Percentiles rank a stretch among this genome's conserved stretches.
Conservation (phyloP, 2,797 vertebrate genomes). For the Hoplostethus mediterraneus region DNA sequence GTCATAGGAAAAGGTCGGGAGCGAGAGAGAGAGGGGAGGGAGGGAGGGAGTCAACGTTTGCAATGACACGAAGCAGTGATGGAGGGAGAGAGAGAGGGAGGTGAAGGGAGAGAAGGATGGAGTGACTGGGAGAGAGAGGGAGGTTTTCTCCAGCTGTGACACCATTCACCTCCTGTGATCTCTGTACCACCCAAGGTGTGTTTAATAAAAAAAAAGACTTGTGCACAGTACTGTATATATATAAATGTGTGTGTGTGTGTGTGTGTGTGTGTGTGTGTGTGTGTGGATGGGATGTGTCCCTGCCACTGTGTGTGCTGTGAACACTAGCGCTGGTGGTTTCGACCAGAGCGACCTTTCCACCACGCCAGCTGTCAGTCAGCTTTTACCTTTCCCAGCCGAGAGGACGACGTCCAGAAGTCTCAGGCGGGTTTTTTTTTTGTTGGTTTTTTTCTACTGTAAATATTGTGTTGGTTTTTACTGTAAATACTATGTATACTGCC, state of each 20-base stretch:
- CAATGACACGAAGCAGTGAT: too few species aligned
- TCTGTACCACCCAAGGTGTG: conserved; percentile 8
- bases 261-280: conserved; percentile 7
- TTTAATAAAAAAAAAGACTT: too few species aligned
- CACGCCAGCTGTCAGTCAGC: conserved; percentile 64
- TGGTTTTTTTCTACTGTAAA: too few species aligned
- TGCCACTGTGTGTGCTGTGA: background rate
- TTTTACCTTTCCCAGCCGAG: conserved; percentile 37
- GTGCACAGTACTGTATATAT: too few species aligned
- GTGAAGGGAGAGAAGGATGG: conserved; percentile 24
- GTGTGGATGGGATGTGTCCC: background rate
- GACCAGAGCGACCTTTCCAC: conserved; percentile 60
- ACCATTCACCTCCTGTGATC: conserved; percentile 61
- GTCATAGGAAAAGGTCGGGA: conserved; percentile 46
- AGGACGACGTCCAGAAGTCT: conserved; percentile 24
- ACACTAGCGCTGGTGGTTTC: conserved; percentile 22
- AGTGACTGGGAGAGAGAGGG: conserved; percentile 25
- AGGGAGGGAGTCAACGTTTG: background rate
- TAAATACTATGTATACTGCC: too few species aligned
- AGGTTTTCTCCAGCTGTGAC: conserved; percentile 63
- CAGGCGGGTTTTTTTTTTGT: too few species aligned
- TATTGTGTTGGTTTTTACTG: too few species aligned
- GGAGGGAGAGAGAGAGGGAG: background rate
- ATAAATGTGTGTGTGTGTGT: background rate
- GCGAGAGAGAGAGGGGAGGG: background rate